Evolutionary conservation across 2,888 invertebrate species (phyloP).

Genomic region (Dermolepida albohirtum): DNA sequence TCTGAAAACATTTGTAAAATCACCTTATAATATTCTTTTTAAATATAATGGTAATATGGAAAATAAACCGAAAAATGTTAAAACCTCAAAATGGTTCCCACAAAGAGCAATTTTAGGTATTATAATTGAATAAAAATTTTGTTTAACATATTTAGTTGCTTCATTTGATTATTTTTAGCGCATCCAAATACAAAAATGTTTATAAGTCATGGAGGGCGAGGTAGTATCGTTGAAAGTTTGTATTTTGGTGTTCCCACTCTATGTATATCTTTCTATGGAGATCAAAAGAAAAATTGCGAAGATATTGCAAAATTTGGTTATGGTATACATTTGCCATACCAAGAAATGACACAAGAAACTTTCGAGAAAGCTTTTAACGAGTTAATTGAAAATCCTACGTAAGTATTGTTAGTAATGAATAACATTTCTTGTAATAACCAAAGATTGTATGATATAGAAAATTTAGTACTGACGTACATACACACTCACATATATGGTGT

Average conservation of each 20-base stretch:
- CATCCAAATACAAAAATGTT: conserved; percentile 69
- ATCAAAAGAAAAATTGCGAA: conserved; percentile 45
- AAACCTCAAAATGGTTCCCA: conserved; percentile 74
- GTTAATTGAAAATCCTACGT: conserved; percentile 60
- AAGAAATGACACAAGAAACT: conserved; percentile 61
- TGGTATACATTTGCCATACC: conserved; percentile 42
- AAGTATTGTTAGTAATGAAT: conserved; percentile 36
- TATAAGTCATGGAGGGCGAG: conserved; percentile 71
- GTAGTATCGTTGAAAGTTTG: conserved; percentile 69
- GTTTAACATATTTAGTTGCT: background rate
- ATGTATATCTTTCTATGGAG: conserved; percentile 48
- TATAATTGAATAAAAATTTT: background rate
- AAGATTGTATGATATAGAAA: too few species aligned
- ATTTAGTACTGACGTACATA: too few species aligned
- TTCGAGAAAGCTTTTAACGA: conserved; percentile 61
- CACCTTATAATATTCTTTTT: conserved; percentile 74
- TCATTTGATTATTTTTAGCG: conserved; percentile 55
- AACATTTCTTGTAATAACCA: too few species aligned
- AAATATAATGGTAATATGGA: conserved; percentile 71
- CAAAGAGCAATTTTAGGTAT: conserved; percentile 63
- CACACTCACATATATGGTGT: too few species aligned
- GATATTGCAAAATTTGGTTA: conserved; percentile 36
- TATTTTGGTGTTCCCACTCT: conserved; percentile 53
- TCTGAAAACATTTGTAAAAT: conserved; percentile 68
- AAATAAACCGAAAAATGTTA: conserved; percentile 69